Base-by-base conservation (phyloP, 2,797 vertebrate genomes). In the Sparidentex hasta region DNA sequence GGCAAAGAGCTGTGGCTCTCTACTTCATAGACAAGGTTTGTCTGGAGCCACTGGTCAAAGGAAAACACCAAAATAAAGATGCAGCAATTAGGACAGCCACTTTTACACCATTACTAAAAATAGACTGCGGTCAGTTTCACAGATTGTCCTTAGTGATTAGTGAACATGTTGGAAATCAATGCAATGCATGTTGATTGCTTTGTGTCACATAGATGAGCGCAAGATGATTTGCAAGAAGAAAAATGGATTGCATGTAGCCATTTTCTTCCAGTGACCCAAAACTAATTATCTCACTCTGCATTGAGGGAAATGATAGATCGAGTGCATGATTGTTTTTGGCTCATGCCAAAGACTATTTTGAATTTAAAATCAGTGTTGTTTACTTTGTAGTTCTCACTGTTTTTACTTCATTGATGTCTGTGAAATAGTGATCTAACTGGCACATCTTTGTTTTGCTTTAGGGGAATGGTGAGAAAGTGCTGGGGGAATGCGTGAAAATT, bases 1-100 rank as follows among this genome's bases (percentile, higher is more conserved):
- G 95, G 2, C 94, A 96, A 86, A 87, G 94, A 91, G 93, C 78
- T 1, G 88, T 95, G 82, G 95, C 96, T 16, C 90, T 96, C 55
- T 96, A 95, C 91, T 96, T 96, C 80, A 93, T 94, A 66, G 95
- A 95, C 89, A 95, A 96, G 93, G 93, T 96, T 47, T 78, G 0
- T 25, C 57, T 61, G 43, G 12, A 29, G 20, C 52, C 9, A 7
- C 14, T 20, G 9, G 7, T 47, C 3, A 5, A 65, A 18, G 20
- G 27, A 44, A 38, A 69, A n/a, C 33, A 47, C 4, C 48, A 47
- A 62, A 23, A 5, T 46, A 14, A 75, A 74, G 23, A 62, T 61
- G 29, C 23, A 67, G 25, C 1, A 27, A 33, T 64, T 29, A 20
- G 27, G 5, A 50, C 52, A 41, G 11, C 21, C 46, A 54, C 2